A percentile compares a stretch with the other conserved stretches of the same genome.
These are phyloP conservation scores for Coendou prehensilis DNA, from an alignment of 2,797 vertebrate genomes.

Conservation along the genomic window DNA sequence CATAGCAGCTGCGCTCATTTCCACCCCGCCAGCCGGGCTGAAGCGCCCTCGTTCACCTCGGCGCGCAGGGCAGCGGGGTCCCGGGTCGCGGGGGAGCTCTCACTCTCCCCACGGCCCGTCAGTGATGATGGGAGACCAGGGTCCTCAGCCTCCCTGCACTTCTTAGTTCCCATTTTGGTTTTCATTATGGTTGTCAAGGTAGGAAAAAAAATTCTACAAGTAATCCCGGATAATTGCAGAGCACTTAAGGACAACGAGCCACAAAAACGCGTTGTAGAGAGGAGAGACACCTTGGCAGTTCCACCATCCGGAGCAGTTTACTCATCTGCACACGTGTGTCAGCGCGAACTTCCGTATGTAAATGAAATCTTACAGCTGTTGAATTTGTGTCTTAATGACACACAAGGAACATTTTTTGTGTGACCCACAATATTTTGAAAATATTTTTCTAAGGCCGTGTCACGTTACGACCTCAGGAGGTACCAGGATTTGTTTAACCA, in stretches of 20 bases:
- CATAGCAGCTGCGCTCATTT: neutral
- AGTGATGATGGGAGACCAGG: no score
- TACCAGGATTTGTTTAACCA: neutral
- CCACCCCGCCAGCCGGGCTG: neutral
- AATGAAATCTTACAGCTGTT: neutral
- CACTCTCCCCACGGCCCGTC: no score
- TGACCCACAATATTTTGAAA: neutral
- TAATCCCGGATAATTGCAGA: neutral
- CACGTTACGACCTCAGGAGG: neutral
- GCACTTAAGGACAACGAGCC: neutral
- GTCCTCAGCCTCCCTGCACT: neutral
- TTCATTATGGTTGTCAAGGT: neutral
- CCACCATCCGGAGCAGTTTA: accelerated
- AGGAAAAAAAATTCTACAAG: neutral
- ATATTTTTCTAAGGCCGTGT: neutral
- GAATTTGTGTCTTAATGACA: neutral
- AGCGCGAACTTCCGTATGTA: accelerated
- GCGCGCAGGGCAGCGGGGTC: no score
- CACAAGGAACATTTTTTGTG: neutral
- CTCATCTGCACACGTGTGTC: neutral
- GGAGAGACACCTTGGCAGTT: neutral
- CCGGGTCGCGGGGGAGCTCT: accelerated
- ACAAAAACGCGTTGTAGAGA: neutral
- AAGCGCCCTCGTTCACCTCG: no score
- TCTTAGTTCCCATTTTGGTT: neutral